A percentile compares a stretch with the other conserved stretches of the same genome.
These are phyloP conservation scores for Rhodophaea formosa DNA, from an alignment of 2,888 invertebrate genomes.

Conservation along the genomic window DNA sequence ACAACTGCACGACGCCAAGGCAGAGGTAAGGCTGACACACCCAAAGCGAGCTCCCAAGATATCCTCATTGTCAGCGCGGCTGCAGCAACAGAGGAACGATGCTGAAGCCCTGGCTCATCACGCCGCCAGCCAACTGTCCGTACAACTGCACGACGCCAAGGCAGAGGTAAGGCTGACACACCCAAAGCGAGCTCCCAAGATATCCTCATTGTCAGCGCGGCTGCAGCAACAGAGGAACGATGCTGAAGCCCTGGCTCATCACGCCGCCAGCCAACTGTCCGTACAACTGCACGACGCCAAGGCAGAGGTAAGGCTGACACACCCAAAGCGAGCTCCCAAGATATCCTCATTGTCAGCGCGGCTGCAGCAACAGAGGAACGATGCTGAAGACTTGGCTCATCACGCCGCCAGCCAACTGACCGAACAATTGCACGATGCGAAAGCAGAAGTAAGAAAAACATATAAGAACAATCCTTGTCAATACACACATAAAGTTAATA, in stretches of 20 bases:
- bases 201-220: slow-evolving; percentile 90
- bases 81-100: slow-evolving; percentile 90
- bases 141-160: slow-evolving; percentile 70
- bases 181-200: slow-evolving; percentile 90
- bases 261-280: slow-evolving; percentile 80
- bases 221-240: slow-evolving; percentile 90
- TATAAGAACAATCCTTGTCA: too few species aligned
- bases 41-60: slow-evolving; percentile 91
- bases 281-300: slow-evolving; percentile 72
- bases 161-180: slow-evolving; percentile 56
- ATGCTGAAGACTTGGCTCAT: slow-evolving; percentile 87
- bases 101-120: slow-evolving; percentile 88
- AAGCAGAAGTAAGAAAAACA: slow-evolving; percentile 69
- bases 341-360: slow-evolving; percentile 91
- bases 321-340: slow-evolving; percentile 89
- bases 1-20: slow-evolving; percentile 69
- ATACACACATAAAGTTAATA: too few species aligned
- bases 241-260: slow-evolving; percentile 87
- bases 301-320: slow-evolving; percentile 56
- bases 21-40: slow-evolving; percentile 54
- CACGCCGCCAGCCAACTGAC: slow-evolving; percentile 81
- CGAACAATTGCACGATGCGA: slow-evolving; percentile 71
- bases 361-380: slow-evolving; percentile 89
- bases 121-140: slow-evolving; percentile 79
- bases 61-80: slow-evolving; percentile 89